These are phyloP conservation scores for Nymphalis polychloros DNA, from an alignment of 2,888 invertebrate genomes.

Conservation along the genomic window DNA sequence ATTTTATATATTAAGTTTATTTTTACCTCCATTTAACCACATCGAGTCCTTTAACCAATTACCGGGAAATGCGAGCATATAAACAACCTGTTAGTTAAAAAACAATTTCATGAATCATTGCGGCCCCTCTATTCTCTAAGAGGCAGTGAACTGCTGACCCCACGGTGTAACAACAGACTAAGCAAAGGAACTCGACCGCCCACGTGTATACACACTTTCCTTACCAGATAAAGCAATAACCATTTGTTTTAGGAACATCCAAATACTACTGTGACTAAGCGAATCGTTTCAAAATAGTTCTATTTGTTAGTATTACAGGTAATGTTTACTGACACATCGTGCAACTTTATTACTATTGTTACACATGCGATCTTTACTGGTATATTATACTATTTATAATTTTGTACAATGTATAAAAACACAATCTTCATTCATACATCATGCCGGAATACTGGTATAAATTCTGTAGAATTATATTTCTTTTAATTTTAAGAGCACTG, in stretches of 20 bases:
- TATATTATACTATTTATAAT: too few species aligned
- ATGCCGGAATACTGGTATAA: too few species aligned
- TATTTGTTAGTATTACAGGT: constrained; percentile 9
- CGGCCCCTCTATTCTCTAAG: constrained; percentile 54
- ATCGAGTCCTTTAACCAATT: constrained; percentile 47
- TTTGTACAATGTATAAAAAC: too few species aligned
- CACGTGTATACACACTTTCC: constrained; percentile 54
- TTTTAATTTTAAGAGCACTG: background rate
- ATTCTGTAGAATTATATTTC: background rate
- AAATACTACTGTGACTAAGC: constrained; percentile 10
- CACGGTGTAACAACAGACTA: constrained; percentile 61
- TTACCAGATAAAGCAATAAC: constrained; percentile 35
- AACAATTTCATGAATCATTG: constrained; percentile 63
- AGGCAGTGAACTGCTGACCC: constrained; percentile 62
- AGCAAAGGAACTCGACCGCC: constrained; percentile 74
- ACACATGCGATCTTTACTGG: background rate
- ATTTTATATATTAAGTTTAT: constrained; percentile 36
- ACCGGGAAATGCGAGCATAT: constrained; percentile 60
- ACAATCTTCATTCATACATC: too few species aligned
- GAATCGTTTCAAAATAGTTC: background rate
- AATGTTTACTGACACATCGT: background rate
- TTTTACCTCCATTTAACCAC: constrained; percentile 48
- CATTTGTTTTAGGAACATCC: constrained; percentile 19
- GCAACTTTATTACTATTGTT: background rate
- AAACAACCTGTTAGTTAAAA: constrained; percentile 63